A percentile compares a stretch with the other conserved stretches of the same genome.
These are phyloP conservation scores for Labeo catla DNA, from an alignment of 2,113 vertebrate genomes.

Conservation along the genomic window DNA sequence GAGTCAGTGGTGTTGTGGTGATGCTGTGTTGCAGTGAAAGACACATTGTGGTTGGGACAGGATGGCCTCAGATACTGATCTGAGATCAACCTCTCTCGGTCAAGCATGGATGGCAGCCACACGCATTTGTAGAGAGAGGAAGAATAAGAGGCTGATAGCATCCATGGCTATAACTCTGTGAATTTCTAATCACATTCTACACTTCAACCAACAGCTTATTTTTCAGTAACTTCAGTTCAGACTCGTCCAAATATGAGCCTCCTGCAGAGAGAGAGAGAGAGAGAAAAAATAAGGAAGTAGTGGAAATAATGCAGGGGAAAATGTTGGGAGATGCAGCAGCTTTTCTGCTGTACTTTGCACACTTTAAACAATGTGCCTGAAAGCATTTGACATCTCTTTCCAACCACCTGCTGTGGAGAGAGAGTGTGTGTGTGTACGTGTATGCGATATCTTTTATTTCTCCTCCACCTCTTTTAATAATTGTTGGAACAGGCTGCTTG, in stretches of 20 bases:
- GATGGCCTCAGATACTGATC: not conserved
- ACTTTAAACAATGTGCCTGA: slow-evolving; percentile 33
- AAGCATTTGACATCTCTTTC: not conserved
- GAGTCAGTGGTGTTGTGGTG: not conserved
- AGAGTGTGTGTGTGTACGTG: not conserved
- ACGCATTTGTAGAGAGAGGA: not conserved
- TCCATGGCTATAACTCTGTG: not conserved
- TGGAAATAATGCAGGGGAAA: slow-evolving; percentile 8
- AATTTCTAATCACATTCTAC: slow-evolving; percentile 11
- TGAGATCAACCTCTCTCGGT: not conserved
- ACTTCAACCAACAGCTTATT: not conserved
- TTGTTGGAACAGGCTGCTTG: slow-evolving; percentile 1
- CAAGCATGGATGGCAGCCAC: not conserved
- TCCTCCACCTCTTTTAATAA: slow-evolving; percentile 26
- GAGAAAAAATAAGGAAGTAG: not conserved
- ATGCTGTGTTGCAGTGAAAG: slow-evolving; percentile 12
- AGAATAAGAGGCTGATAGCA: slow-evolving; percentile 1
- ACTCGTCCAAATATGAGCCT: not conserved
- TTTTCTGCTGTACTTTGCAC: slow-evolving; percentile 36
- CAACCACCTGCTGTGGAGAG: slow-evolving; percentile 39
- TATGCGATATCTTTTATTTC: not conserved
- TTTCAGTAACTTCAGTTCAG: not conserved
- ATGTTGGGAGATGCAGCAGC: slow-evolving; percentile 1
- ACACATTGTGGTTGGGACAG: slow-evolving; percentile 34
- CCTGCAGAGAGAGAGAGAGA: not conserved